A percentile compares a stretch with the other conserved stretches of the same genome.
Evolutionary conservation across 2,797 vertebrate species (phyloP).

Genomic region (Taeniopygia guttata): DNA sequence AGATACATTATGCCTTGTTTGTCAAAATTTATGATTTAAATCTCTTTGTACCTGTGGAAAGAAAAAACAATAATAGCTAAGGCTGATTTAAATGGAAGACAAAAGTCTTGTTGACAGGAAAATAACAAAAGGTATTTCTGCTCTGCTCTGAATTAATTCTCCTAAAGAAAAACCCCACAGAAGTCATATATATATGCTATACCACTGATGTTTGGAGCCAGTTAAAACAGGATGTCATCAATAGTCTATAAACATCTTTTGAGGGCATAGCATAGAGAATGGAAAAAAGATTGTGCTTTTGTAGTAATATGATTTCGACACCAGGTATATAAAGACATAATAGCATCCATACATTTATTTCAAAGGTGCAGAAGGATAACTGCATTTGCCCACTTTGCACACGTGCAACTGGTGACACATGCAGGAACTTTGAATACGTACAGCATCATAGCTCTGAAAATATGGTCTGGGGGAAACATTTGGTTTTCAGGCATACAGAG

Average conservation of each 20-base stretch:
- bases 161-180: neutral
- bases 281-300: neutral
- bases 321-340: neutral
- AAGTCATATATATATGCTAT: neutral
- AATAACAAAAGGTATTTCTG: neutral
- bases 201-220: neutral
- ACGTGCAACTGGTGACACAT: neutral
- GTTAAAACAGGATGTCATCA: neutral
- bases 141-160: neutral
- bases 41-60: neutral
- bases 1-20: neutral
- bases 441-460: neutral
- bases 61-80: neutral
- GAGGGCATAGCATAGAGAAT: neutral
- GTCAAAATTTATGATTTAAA: constrained; percentile 20
- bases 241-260: neutral
- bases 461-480: neutral
- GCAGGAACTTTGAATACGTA: neutral
- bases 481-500: neutral
- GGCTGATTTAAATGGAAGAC: neutral
- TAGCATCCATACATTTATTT: neutral
- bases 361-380: neutral
- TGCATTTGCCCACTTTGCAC: neutral
- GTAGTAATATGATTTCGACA: neutral
- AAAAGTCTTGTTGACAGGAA: neutral